These are phyloP conservation scores for Irena cyanogastra DNA, from an alignment of 2,113 vertebrate species.

Conservation along the genomic window DNA sequence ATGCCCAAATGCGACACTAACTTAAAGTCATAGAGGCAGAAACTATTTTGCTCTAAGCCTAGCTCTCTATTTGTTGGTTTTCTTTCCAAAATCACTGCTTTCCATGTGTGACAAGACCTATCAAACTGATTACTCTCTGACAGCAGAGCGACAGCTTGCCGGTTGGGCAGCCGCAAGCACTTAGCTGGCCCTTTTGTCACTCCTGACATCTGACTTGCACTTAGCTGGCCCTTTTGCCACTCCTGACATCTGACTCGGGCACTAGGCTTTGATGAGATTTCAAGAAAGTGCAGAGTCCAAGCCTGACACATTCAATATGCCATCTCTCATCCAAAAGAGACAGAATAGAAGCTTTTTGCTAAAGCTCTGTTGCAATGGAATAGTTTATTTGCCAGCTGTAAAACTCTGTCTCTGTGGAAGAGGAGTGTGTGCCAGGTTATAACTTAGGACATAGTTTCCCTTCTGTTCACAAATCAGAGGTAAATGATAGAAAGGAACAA, in stretches of 20 bases:
- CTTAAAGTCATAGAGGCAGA: background rate
- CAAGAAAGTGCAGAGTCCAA: background rate
- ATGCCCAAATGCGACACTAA: background rate
- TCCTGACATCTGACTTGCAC: background rate
- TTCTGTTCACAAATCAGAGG: background rate
- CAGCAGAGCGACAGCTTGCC: background rate
- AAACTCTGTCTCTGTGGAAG: background rate
- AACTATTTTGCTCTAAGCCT: background rate
- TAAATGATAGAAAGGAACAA: background rate
- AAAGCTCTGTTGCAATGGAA: background rate
- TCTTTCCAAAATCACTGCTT: background rate
- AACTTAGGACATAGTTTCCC: background rate
- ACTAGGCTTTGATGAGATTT: background rate
- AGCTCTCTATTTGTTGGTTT: background rate
- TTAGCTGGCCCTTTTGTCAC: background rate
- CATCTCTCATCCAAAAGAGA: background rate
- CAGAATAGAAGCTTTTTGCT: background rate
- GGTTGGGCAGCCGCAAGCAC: background rate
- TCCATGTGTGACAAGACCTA: background rate
- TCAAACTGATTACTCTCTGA: background rate
- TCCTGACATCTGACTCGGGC: background rate
- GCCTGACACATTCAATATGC: background rate
- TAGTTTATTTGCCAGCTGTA: background rate
- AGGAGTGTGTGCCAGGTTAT: background rate
- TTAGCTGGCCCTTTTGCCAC: background rate